phyloP scores from a whole-genome alignment of 2,113 vertebrate genomes.

The Phalacrocorax carbo region DNA sequence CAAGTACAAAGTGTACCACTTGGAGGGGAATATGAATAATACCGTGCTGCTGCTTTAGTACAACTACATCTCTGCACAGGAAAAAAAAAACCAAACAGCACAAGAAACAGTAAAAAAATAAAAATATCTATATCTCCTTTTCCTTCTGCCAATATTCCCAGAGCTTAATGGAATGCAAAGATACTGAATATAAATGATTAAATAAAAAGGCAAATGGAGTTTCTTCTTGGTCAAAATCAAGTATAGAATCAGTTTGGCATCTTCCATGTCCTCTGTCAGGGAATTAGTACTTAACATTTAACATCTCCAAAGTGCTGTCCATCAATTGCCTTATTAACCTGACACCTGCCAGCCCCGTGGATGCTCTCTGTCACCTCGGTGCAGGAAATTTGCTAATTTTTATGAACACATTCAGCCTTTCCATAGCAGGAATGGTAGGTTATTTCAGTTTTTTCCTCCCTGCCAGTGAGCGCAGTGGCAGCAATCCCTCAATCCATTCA shows the following conservation, averaged over 20 bases:
- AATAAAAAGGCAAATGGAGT: not conserved
- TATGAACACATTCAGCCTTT: not conserved
- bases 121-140: not conserved
- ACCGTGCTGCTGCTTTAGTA: not conserved
- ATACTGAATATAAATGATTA: not conserved
- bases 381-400: not conserved
- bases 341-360: not conserved
- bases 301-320: not conserved
- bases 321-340: not conserved
- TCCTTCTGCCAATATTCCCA: not conserved
- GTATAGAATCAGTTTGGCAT: not conserved
- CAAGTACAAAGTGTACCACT: not conserved
- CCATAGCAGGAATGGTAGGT: not conserved
- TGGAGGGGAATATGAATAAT: not conserved
- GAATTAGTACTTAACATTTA: not conserved
- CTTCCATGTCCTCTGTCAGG: not conserved
- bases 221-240: not conserved
- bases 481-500: conserved; percentile 71
- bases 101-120: not conserved
- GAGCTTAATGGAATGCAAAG: not conserved
- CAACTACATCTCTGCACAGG: not conserved
- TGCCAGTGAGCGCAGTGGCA: conserved; percentile 64
- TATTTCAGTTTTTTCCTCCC: conserved; percentile 62
- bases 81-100: not conserved
- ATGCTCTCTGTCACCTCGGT: not conserved